A percentile compares a stretch with the other conserved stretches of the same genome.
Conservation (phyloP, 2,888 invertebrate species). For the Aporophyla lueneburgensis region DNA sequence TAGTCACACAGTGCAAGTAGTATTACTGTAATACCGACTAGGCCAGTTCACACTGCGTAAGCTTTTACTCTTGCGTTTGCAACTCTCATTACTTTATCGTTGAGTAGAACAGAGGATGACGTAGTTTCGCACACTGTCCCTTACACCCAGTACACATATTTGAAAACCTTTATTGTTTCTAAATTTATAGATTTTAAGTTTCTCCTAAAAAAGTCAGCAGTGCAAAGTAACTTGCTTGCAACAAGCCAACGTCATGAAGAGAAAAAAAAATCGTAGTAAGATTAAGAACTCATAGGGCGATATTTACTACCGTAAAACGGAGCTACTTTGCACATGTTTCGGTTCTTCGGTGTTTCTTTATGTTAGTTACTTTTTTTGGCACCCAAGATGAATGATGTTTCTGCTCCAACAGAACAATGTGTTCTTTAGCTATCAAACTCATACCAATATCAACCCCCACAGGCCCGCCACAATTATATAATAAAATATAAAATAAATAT, state of each 20-base stretch:
- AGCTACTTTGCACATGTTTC: too few species aligned
- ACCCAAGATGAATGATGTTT: too few species aligned
- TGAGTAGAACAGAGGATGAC: neutral
- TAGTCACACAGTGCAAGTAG: neutral
- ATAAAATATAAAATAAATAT: too few species aligned
- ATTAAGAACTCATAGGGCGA: neutral
- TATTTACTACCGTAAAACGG: too few species aligned
- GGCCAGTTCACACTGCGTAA: neutral
- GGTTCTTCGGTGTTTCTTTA: too few species aligned
- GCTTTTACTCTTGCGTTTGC: neutral
- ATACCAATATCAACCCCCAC: too few species aligned
- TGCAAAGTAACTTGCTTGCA: neutral
- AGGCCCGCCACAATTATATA: too few species aligned
- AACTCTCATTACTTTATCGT: neutral
- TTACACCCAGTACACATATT: conserved; percentile 8
- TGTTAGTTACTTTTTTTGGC: too few species aligned
- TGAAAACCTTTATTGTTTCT: neutral
- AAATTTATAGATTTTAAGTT: neutral
- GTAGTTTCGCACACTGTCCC: conserved; percentile 18
- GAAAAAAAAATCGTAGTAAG: neutral
- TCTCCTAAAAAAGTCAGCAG: neutral
- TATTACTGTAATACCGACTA: neutral
- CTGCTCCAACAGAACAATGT: too few species aligned
- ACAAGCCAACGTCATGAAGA: neutral
- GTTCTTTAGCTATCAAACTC: too few species aligned